phyloP scores from a whole-genome alignment of 2,888 invertebrate genomes.

The Tricholauxania praeusta region DNA sequence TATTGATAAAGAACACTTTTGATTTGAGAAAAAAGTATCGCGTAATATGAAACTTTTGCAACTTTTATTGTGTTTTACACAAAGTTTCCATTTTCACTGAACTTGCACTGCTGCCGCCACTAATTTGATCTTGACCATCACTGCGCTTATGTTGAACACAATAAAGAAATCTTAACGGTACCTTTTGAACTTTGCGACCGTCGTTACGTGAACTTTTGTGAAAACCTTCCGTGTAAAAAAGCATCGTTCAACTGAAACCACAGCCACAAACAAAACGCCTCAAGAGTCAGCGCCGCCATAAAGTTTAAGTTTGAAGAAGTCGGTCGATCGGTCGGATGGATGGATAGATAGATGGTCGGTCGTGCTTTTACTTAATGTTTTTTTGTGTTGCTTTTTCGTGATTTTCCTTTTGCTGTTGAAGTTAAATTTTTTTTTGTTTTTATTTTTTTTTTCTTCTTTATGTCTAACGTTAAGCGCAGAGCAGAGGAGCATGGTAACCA shows the following conservation, averaged over 20 bases:
- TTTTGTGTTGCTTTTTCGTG: constrained; percentile 6
- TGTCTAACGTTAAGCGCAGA: constrained; percentile 22
- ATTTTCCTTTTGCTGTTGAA: constrained; percentile 4
- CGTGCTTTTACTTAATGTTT: constrained; percentile 14
- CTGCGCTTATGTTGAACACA: background rate
- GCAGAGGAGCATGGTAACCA: constrained; percentile 12
- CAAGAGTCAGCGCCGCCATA: constrained; percentile 41
- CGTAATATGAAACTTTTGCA: too few relatives aligned
- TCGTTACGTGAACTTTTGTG: constrained; percentile 48
- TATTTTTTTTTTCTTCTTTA: constrained; percentile 1
- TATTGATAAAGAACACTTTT: too few relatives aligned
- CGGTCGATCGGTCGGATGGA: constrained; percentile 7
- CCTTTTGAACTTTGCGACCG: constrained; percentile 48
- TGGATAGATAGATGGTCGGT: constrained; percentile 17
- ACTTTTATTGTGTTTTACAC: background rate
- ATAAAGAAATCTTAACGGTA: constrained; percentile 39
- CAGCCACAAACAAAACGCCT: constrained; percentile 44
- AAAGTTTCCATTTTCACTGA: background rate
- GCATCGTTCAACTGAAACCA: constrained; percentile 54
- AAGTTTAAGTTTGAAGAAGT: constrained; percentile 28
- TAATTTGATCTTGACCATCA: constrained; percentile 8
- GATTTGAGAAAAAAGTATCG: too few relatives aligned
- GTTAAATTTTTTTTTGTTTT: background rate
- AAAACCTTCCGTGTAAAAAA: constrained; percentile 56
- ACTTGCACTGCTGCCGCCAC: background rate